phyloP scores from a whole-genome alignment of 2,888 invertebrate species.

The Lycia hirtaria region DNA sequence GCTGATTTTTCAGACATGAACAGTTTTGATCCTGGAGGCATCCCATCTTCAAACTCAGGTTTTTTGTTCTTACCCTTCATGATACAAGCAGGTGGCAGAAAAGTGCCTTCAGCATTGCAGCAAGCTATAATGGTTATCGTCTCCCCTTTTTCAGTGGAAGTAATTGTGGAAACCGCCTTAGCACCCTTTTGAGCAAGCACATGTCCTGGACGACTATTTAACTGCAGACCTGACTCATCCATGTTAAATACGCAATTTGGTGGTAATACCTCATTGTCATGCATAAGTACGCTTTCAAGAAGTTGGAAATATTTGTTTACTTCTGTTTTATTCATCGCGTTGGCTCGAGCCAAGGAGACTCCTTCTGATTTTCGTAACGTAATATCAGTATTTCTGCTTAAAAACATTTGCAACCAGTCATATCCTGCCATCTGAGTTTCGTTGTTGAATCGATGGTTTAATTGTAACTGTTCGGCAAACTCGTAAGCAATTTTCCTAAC shows the following conservation, averaged over 20 bases:
- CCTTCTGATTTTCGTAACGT: constrained; percentile 30
- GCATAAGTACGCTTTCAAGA: constrained; percentile 22
- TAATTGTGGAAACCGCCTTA: constrained; percentile 47
- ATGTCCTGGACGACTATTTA: constrained; percentile 36
- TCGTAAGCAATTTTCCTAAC: constrained; percentile 25
- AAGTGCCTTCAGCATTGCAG: constrained; percentile 54
- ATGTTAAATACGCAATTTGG: constrained; percentile 36
- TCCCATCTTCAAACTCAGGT: constrained; percentile 36
- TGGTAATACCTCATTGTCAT: background rate
- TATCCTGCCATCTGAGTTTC: constrained; percentile 29
- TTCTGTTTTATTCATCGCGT: constrained; percentile 28
- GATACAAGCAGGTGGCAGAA: constrained; percentile 35
- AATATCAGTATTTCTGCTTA: constrained; percentile 19
- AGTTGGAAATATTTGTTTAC: constrained; percentile 30
- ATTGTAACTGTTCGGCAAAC: constrained; percentile 30
- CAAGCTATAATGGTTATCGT: constrained; percentile 53
- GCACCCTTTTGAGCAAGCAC: constrained; percentile 38
- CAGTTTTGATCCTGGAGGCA: constrained; percentile 35
- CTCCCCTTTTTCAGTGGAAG: constrained; percentile 56
- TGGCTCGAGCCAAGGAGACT: constrained; percentile 25
- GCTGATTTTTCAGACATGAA: constrained; percentile 38
- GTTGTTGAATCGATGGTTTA: constrained; percentile 33
- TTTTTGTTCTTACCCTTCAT: constrained; percentile 31
- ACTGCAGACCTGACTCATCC: constrained; percentile 39
- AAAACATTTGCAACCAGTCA: constrained; percentile 23